Conservation (phyloP, 1,140 invertebrate species). For the Brachionus calyciflorus region DNA sequence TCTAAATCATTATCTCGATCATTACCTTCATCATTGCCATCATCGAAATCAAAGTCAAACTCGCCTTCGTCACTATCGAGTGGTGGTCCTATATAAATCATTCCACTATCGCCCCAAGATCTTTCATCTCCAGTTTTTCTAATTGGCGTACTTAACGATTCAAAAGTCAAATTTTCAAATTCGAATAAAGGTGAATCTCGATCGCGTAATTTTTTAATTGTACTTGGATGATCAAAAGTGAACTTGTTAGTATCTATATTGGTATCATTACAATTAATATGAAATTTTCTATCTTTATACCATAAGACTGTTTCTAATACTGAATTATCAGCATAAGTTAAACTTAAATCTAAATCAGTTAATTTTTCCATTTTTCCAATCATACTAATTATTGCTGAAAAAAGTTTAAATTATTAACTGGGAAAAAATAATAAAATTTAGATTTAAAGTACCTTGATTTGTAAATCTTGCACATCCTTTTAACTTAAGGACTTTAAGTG, state of each 20-base stretch:
- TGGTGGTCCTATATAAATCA: slow-evolving; percentile 7
- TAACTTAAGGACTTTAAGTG: background rate
- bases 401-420: background rate
- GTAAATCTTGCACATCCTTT: slow-evolving; percentile 2
- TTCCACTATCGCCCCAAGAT: background rate
- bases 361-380: slow-evolving; percentile 5
- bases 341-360: background rate
- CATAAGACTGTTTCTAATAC: background rate
- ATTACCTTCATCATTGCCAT: background rate
- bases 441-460: background rate
- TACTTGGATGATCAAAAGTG: slow-evolving; percentile 13
- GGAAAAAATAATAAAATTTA: background rate
- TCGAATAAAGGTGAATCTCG: background rate
- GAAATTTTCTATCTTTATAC: background rate
- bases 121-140: background rate
- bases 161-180: slow-evolving; percentile 18
- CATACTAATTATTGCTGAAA: background rate
- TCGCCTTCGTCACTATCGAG: slow-evolving; percentile 14
- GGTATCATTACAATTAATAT: slow-evolving; percentile 27
- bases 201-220: background rate
- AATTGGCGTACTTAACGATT: background rate
- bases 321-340: slow-evolving; percentile 1
- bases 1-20: background rate
- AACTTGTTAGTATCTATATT: slow-evolving; percentile 32
- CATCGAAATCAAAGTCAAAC: background rate